Conservation (phyloP, 2,888 invertebrate genomes). For the Leucophora obtusa region DNA sequence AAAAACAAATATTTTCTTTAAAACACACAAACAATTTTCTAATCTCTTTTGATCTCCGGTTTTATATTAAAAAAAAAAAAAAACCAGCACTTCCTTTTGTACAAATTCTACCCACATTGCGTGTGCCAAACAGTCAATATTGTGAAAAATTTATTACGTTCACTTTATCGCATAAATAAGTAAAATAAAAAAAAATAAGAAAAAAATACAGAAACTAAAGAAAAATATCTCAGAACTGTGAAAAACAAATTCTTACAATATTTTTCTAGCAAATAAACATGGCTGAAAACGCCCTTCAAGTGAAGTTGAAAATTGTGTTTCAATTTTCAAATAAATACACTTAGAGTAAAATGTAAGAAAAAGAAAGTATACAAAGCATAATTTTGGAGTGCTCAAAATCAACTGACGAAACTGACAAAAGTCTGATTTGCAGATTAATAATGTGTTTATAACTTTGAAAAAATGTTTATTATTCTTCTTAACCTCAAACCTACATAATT, state of each 20-base stretch:
- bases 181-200: not conserved
- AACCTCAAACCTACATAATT: too few species aligned
- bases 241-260: conserved; percentile 57
- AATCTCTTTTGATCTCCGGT: conserved; percentile 36
- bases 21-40: conserved; percentile 14
- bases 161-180: conserved; percentile 51
- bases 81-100: conserved; percentile 22
- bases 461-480: too few species aligned
- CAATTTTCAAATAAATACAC: not conserved
- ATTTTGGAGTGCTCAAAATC: too few species aligned
- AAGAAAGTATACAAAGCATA: too few species aligned
- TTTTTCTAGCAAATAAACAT: conserved; percentile 33
- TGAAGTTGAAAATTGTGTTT: conserved; percentile 17
- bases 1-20: conserved; percentile 50
- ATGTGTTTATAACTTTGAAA: too few species aligned
- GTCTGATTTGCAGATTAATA: too few species aligned
- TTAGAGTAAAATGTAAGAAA: not conserved
- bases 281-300: conserved; percentile 27
- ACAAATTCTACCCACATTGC: conserved; percentile 48
- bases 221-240: conserved; percentile 33
- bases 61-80: not conserved
- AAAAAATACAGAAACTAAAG: not conserved
- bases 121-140: conserved; percentile 58
- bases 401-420: too few species aligned
- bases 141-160: conserved; percentile 57